Base-by-base conservation (phyloP, 2,888 invertebrate genomes). In the Leucophenga maculata region DNA sequence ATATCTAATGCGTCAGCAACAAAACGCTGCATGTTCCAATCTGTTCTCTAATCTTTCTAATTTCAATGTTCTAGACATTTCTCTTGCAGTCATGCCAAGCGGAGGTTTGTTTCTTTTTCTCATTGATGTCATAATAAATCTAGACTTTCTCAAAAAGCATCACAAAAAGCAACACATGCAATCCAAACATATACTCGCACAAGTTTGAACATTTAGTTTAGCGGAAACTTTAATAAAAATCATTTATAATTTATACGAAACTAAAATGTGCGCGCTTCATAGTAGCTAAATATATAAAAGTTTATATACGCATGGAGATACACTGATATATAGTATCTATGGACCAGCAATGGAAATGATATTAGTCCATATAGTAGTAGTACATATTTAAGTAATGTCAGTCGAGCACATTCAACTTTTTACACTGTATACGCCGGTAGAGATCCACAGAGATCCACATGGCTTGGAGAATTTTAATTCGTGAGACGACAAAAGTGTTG, bases 151-250 rank as follows among this genome's bases (percentile, higher is more conserved):
- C 57, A 65, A 18, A 65, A 76, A n/a, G 11, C 50, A 50, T 4
- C 50, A 16, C 6, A 76, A 69, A 50, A 2, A 16, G n/a, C 50
- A 50, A 50, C 18, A 50, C 1, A 26, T 26, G 26, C 2, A 26
- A 26, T n/a, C n/a, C n/a, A 26, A 26, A 26, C 26, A 26, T 26
- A 26, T 6, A n/a, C 9, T 50, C n/a, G n/a, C n/a, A n/a, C 18
- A 50, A 55, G 20, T 16, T 11, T 39, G 16, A 0, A 22, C 57
- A 52, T 60, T 66, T 66, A 67, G 57, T 80, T 76, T 75, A 80
- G 80, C 80, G 80, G 80, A 80, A 82, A 80, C 82, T 82, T 80
- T 79, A 80, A 80, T 80, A 78, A 80, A 80, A 80, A 80, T 79
- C 74, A 80, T 80, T 78, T 77, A 80, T 72, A 80, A 80, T 82